A percentile compares a stretch with the other conserved stretches of the same genome.
phyloP scores from a whole-genome alignment of 2,113 vertebrate species.

The Mohoua ochrocephala region DNA sequence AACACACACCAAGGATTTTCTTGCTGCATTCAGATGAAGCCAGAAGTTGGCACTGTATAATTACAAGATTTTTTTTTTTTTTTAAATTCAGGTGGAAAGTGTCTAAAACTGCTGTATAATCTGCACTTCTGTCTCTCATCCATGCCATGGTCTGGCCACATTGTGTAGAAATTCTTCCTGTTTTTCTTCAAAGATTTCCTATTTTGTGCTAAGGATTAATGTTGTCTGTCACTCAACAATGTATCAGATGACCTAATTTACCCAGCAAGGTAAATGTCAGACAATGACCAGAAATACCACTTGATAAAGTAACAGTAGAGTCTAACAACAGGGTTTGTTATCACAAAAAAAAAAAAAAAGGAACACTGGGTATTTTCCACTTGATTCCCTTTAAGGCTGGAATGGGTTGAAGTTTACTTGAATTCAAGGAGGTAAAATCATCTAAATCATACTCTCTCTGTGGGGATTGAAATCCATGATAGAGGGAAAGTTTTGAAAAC shows the following conservation, averaged over 20 bases:
- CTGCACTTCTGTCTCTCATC: not conserved
- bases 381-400: not conserved
- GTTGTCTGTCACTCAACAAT: not conserved
- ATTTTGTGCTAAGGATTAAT: not conserved
- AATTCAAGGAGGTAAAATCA: not conserved
- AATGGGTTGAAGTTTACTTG: not conserved
- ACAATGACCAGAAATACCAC: not conserved
- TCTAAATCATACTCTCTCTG: not conserved
- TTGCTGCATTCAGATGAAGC: not conserved
- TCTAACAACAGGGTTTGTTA: not conserved
- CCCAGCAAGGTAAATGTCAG: not conserved
- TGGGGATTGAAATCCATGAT: not conserved
- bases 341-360: not conserved
- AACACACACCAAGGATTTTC: not conserved
- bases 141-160: not conserved
- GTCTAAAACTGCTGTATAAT: not conserved
- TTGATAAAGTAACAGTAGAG: not conserved
- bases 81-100: not conserved
- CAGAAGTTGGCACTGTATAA: not conserved
- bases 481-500: not conserved
- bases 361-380: not conserved
- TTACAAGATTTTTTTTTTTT: not conserved
- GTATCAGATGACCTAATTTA: not conserved
- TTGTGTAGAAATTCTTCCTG: not conserved
- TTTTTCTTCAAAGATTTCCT: not conserved